These are phyloP conservation scores for Eristalis tenax DNA, from an alignment of 2,888 invertebrate genomes.

Conservation along the genomic window DNA sequence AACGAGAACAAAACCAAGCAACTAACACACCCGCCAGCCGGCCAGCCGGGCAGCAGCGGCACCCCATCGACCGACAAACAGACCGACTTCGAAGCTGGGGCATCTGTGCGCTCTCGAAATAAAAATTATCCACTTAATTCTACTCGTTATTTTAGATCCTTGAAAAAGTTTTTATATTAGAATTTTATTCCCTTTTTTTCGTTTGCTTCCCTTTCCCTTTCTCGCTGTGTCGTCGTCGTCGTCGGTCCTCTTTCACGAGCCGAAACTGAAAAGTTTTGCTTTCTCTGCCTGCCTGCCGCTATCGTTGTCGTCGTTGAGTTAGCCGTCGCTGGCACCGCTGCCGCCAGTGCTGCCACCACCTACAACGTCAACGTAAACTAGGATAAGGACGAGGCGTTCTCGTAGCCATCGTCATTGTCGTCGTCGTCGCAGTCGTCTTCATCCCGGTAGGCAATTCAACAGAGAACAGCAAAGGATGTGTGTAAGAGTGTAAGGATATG, in stretches of 20 bases:
- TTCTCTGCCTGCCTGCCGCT: slow-evolving; percentile 39
- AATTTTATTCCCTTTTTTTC: slow-evolving; percentile 44
- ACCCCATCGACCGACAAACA: slow-evolving; percentile 2
- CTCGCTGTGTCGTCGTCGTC: neutral
- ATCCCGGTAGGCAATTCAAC: slow-evolving; percentile 59
- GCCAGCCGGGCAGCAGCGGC: neutral
- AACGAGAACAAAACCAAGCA: slow-evolving; percentile 15
- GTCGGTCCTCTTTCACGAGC: slow-evolving; percentile 3
- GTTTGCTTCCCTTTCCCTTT: neutral
- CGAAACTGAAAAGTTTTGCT: slow-evolving; percentile 59
- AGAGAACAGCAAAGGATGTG: slow-evolving; percentile 19
- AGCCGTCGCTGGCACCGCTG: slow-evolving; percentile 17
- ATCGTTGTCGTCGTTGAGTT: neutral
- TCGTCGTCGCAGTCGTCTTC: slow-evolving; percentile 31
- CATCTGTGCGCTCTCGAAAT: slow-evolving; percentile 71
- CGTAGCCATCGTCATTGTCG: slow-evolving; percentile 16
- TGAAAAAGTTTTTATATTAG: slow-evolving; percentile 73
- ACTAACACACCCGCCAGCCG: no score
- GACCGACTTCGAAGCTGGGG: slow-evolving; percentile 41
- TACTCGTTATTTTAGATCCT: slow-evolving; percentile 73
- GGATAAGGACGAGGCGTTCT: slow-evolving; percentile 59
- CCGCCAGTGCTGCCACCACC: neutral
- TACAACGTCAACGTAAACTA: slow-evolving; percentile 46
- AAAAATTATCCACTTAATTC: slow-evolving; percentile 74
- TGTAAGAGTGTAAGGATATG: slow-evolving; percentile 54